These are phyloP conservation scores for Omphaloscelis lunosa DNA, from an alignment of 2,888 invertebrate species.

Conservation along the genomic window DNA sequence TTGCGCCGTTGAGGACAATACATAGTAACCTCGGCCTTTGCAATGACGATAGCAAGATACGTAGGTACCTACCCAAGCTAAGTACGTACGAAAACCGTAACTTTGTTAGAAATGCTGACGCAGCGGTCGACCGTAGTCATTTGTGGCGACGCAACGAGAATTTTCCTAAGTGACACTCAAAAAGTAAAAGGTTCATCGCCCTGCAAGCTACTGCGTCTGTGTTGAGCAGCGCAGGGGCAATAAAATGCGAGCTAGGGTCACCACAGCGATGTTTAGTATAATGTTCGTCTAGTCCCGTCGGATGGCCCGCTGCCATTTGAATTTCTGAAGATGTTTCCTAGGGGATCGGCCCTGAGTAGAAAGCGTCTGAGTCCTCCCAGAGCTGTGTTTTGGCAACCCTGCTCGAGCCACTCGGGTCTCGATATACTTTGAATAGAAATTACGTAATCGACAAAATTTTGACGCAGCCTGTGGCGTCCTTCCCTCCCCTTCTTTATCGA, in stretches of 20 bases:
- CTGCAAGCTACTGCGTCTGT: slow-evolving; percentile 50
- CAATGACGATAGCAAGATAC: slow-evolving; percentile 23
- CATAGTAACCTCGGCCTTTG: slow-evolving; percentile 53
- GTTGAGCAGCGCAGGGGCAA: slow-evolving; percentile 45
- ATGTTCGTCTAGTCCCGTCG: slow-evolving; percentile 69
- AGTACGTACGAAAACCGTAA: slow-evolving; percentile 36
- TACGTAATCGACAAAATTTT: slow-evolving; percentile 80
- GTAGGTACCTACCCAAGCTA: slow-evolving; percentile 5
- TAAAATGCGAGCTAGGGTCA: slow-evolving; percentile 59
- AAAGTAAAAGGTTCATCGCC: slow-evolving; percentile 58
- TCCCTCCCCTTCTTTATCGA: slow-evolving; percentile 74
- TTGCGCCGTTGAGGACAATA: slow-evolving; percentile 46
- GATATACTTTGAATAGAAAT: slow-evolving; percentile 84
- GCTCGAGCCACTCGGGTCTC: slow-evolving; percentile 65
- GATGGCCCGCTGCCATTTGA: slow-evolving; percentile 75
- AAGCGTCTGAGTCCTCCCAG: slow-evolving; percentile 54
- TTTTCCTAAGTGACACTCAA: slow-evolving; percentile 54
- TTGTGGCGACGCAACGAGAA: slow-evolving; percentile 45
- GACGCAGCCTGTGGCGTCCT: slow-evolving; percentile 74
- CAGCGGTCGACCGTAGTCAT: slow-evolving; percentile 45
- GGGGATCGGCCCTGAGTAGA: slow-evolving; percentile 67
- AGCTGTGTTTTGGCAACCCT: slow-evolving; percentile 72
- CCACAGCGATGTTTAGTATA: slow-evolving; percentile 64
- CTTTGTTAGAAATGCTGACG: slow-evolving; percentile 47
- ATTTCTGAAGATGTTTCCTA: slow-evolving; percentile 77